Base-by-base conservation (phyloP, 2,113 vertebrate genomes). In the Actinemys pallida region DNA sequence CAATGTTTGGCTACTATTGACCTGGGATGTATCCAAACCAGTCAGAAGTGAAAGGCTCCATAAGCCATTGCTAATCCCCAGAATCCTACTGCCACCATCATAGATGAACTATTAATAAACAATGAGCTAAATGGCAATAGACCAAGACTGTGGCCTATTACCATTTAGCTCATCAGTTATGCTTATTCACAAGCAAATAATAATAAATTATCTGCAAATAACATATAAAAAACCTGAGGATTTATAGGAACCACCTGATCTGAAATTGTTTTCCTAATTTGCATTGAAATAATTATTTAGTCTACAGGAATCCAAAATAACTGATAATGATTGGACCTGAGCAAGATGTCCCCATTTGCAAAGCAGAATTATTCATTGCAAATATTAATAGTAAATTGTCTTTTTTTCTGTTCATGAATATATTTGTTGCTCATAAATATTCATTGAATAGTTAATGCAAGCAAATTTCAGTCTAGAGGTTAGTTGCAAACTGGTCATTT, bases 351-450 rank as follows among this genome's bases (percentile, higher is more conserved):
- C 42, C 75, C 91, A 56, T 94, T 91, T 3, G 3, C 84, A 95
- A 93, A 93, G 85, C 25, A 95, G 65, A 94, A 91, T 93, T 91
- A 95, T 93, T 95, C 89, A 87, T 53, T 17, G 79, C 31, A 92
- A 93, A 94, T 97, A 96, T 91, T 96, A 97, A 95, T 95, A 95
- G 93, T 90, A 95, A 96, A 97, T 97, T 24, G 7, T 14, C 22
- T 93, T 95, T 87, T 87, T 93, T 72, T 25, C 89, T 90, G 47
- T 89, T 82, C 17, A 27, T 95, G 89, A 96, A 97, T 96, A 53
- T 85, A 81, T 92, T 96, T 96, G 35, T 80, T 53, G 59, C 25
- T 20, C 84, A 96, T 92, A 94, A 95, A 95, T 97, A 96, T 95
- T 96, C 72, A 96, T 86, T 83, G 81, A 92, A 20, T 25, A 50